phyloP scores from a whole-genome alignment of 2,113 vertebrate species.

The Leucopsar rothschildi region DNA sequence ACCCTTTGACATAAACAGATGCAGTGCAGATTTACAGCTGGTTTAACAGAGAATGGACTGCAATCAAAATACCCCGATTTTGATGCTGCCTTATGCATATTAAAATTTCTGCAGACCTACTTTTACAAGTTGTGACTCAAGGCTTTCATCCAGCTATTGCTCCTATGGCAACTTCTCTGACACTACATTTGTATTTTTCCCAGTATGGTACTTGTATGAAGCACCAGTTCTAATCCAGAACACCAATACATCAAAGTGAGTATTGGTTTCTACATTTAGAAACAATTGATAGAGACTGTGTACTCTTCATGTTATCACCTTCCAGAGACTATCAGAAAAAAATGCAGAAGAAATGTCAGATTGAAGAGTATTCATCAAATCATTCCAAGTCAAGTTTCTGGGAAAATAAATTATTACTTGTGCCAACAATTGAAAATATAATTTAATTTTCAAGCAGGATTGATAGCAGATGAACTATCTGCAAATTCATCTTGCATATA shows the following conservation, averaged over 20 bases:
- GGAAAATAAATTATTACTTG: background rate
- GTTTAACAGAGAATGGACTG: constrained; percentile 50
- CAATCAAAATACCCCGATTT: constrained; percentile 31
- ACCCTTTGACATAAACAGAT: background rate
- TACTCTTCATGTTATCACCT: background rate
- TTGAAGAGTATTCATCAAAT: background rate
- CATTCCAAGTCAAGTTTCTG: background rate
- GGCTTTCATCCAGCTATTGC: background rate
- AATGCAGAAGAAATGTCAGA: background rate
- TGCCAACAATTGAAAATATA: background rate
- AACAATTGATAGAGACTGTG: background rate
- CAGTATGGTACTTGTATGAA: background rate
- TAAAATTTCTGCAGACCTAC: constrained; percentile 21
- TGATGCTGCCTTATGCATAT: background rate
- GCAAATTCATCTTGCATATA: background rate
- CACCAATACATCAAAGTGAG: background rate
- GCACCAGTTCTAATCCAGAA: background rate
- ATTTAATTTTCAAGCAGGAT: background rate
- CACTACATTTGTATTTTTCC: background rate
- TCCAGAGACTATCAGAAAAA: background rate
- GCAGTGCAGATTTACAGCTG: background rate
- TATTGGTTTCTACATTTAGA: background rate
- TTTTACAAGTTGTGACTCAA: constrained; percentile 22
- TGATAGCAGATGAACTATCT: background rate
- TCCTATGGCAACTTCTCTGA: background rate